Evolutionary conservation across 2,888 invertebrate genomes (phyloP), one percentile per base, ranked within the genome.

Genomic region (Lepeophtheirus nordmannii): DNA sequence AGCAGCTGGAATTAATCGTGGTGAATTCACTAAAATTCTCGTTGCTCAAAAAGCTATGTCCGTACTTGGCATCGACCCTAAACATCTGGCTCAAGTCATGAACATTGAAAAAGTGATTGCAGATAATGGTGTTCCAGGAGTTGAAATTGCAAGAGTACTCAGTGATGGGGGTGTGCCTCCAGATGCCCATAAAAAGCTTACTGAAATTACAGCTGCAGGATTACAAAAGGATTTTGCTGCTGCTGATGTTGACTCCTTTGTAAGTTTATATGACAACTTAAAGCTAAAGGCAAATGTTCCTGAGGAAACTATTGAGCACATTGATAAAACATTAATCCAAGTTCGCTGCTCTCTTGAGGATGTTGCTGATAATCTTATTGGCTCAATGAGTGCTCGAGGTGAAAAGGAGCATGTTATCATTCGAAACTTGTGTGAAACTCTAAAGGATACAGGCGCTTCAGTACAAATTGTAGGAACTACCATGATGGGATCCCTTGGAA

Each of bases 261-360:
- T 60, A 22, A 66, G 60, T 12, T 12, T 66, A 20, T 66, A 66
- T 30, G 59, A 66, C 60, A 40, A 60, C 22, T 37, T 66, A 8
- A 60, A 58, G 14, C 22, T 66, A 10, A 66, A 66, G 60, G 7
- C 60, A 20, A 66, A 66, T 60, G 41, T 60, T 41, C 66, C 60
- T n/a, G 22, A 17, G 8, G 66, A 66, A 22, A 41, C 58, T 17
- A 66, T 66, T 37, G 66, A 66, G 20, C 59, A 66, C 39, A 40
- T 66, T 30, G 66, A 66, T 46, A 59, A 66, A 37, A 66, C 59
- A 23, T 60, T 60, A n/a, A 56, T 64, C 17, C 66, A 66, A 23
- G 66, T 66, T 20, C 66, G 66, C 20, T 66, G 66, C 41, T 60
- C 60, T n/a, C 46, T 66, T 22, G 66, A 66, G 30, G 66, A 66